These are phyloP conservation scores for Cryptocephalus primarius DNA, from an alignment of 2,888 invertebrate genomes.

Conservation along the genomic window DNA sequence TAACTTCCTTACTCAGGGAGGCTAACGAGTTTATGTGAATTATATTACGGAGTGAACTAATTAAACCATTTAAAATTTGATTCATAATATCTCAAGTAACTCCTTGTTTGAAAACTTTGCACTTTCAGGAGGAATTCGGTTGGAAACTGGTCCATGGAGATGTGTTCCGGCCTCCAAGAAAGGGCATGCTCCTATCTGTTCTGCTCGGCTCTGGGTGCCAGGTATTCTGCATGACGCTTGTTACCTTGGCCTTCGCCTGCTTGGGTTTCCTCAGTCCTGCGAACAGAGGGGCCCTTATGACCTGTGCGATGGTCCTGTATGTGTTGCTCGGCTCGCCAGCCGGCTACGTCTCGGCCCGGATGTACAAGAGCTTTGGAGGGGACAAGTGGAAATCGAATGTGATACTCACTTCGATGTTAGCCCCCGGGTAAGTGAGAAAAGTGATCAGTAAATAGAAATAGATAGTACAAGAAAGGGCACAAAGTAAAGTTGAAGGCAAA, in stretches of 20 bases:
- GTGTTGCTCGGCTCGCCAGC: slow-evolving; percentile 96
- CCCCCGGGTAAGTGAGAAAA: slow-evolving; percentile 70
- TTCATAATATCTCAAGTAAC: too few relatives aligned
- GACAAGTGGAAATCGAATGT: slow-evolving; percentile 99
- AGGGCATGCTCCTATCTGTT: slow-evolving; percentile 93
- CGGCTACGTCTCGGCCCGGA: slow-evolving; percentile 91
- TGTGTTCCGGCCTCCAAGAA: slow-evolving; percentile 91
- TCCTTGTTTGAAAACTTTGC: too few relatives aligned
- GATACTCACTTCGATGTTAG: slow-evolving; percentile 87
- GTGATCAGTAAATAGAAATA: too few relatives aligned
- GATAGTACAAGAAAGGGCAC: too few relatives aligned
- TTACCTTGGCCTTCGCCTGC: slow-evolving; percentile 97
- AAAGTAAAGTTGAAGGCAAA: too few relatives aligned
- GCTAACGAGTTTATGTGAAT: too few relatives aligned
- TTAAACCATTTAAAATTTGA: too few relatives aligned
- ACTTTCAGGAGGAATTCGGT: slow-evolving; percentile 75
- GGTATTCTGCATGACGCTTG: slow-evolving; percentile 90
- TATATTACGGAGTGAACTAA: too few relatives aligned
- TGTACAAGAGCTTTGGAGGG: slow-evolving; percentile 98
- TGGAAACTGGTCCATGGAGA: slow-evolving; percentile 99
- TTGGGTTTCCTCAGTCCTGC: slow-evolving; percentile 97
- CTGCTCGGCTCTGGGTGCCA: slow-evolving; percentile 95
- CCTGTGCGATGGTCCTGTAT: slow-evolving; percentile 91
- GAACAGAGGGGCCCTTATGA: slow-evolving; percentile 97
- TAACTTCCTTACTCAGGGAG: too few relatives aligned